Evolutionary conservation across 2,888 invertebrate genomes (phyloP).

Genomic region (Harpalus rubripes): DNA sequence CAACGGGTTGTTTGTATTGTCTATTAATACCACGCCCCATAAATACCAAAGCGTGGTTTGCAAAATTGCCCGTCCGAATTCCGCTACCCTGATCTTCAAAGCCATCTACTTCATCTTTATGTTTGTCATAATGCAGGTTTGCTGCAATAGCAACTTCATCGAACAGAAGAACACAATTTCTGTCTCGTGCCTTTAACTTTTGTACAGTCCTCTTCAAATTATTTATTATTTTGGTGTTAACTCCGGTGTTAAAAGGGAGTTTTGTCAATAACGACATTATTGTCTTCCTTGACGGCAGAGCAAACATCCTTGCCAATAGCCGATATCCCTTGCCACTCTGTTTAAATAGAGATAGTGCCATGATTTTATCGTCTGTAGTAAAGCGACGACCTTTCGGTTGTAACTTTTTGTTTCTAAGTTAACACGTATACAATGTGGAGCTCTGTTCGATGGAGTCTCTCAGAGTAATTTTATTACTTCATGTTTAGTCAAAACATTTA

Average conservation of each 20-base stretch:
- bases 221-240: neutral
- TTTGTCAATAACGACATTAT: constrained; percentile 15
- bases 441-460: too few species aligned
- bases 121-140: constrained; percentile 16
- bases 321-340: constrained; percentile 35
- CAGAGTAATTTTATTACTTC: too few species aligned
- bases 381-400: neutral
- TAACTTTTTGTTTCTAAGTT: neutral
- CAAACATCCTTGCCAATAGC: constrained; percentile 27
- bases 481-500: too few species aligned
- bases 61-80: constrained; percentile 28
- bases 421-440: too few species aligned
- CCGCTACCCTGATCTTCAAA: constrained; percentile 51
- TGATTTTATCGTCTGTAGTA: constrained; percentile 34
- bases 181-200: constrained; percentile 55
- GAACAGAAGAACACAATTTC: constrained; percentile 42
- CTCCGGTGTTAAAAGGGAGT: constrained; percentile 14
- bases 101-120: constrained; percentile 16
- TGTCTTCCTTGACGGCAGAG: constrained; percentile 41
- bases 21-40: constrained; percentile 40
- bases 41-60: constrained; percentile 41
- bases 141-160: constrained; percentile 30
- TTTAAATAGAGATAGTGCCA: constrained; percentile 25
- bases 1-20: constrained; percentile 35
- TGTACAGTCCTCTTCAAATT: constrained; percentile 9